Percentiles rank a stretch among this genome's conserved stretches.
phyloP scores from a whole-genome alignment of 2,797 vertebrate species.

The Coreius guichenoti region DNA sequence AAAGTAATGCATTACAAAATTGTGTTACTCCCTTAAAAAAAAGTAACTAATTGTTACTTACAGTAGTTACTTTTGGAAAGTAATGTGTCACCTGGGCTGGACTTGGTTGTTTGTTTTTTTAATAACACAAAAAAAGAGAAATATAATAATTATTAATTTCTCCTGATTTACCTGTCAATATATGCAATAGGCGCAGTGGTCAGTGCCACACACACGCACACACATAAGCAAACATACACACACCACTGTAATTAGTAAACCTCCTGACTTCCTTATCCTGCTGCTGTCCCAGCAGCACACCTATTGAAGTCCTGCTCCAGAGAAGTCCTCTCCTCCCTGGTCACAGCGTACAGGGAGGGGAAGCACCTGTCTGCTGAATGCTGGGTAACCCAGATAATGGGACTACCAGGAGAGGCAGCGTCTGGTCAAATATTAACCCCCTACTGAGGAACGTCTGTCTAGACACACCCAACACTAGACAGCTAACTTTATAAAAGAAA shows the following conservation, averaged over 20 bases:
- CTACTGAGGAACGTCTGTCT: conserved; percentile 67
- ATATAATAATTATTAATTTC: conserved; percentile 2
- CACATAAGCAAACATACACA: conserved; percentile 7
- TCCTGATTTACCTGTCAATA: not conserved
- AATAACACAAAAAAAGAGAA: not conserved
- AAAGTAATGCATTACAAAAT: not conserved
- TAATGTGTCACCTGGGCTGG: no score
- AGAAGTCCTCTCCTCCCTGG: conserved; percentile 19
- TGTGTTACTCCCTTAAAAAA: no score
- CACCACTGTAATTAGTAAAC: conserved; percentile 48
- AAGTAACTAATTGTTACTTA: no score
- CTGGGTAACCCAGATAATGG: conserved; percentile 73
- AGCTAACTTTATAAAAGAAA: conserved; percentile 38
- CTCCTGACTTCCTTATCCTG: conserved; percentile 58
- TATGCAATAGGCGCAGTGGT: not conserved
- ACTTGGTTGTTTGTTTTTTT: no score
- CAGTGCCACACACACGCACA: conserved; percentile 19
- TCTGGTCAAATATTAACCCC: conserved; percentile 68
- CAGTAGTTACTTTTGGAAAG: no score
- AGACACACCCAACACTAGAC: conserved; percentile 46
- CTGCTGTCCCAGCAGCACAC: conserved; percentile 50
- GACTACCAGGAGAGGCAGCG: conserved; percentile 60
- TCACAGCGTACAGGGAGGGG: conserved; percentile 63
- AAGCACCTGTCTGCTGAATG: conserved; percentile 72
- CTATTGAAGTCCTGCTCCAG: conserved; percentile 61